Conservation (phyloP, 2,888 invertebrate genomes). For the Campoletis raptor region DNA sequence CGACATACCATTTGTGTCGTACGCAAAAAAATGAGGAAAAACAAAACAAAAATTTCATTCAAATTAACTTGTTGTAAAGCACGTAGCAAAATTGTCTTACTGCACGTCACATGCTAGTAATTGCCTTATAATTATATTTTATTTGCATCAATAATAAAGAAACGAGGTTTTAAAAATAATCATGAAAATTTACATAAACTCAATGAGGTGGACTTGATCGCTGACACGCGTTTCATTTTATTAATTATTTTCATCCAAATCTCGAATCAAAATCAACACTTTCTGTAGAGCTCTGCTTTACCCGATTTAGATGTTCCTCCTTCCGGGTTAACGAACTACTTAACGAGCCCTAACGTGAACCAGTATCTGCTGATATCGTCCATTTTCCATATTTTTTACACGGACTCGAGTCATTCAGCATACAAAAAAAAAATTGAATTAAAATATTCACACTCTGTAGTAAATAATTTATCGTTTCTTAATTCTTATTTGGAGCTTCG, state of each 20-base stretch:
- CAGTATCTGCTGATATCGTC: background rate
- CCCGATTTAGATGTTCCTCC: background rate
- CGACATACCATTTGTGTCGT: background rate
- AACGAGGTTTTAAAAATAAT: background rate
- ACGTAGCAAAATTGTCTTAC: background rate
- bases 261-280: background rate
- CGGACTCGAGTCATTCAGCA: background rate
- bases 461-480: background rate
- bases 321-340: background rate
- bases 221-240: background rate
- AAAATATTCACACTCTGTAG: background rate
- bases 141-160: background rate
- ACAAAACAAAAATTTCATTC: constrained; percentile 2
- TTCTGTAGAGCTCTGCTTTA: background rate
- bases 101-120: background rate
- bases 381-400: background rate
- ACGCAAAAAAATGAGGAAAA: constrained; percentile 17
- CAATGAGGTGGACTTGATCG: background rate
- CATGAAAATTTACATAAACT: background rate
- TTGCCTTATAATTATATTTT: background rate
- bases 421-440: background rate
- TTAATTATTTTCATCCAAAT: background rate
- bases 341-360: background rate
- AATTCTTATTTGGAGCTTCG: background rate
- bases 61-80: background rate